These are phyloP conservation scores for Tinamus guttatus DNA, from an alignment of 2,113 vertebrate genomes.

Conservation along the genomic window DNA sequence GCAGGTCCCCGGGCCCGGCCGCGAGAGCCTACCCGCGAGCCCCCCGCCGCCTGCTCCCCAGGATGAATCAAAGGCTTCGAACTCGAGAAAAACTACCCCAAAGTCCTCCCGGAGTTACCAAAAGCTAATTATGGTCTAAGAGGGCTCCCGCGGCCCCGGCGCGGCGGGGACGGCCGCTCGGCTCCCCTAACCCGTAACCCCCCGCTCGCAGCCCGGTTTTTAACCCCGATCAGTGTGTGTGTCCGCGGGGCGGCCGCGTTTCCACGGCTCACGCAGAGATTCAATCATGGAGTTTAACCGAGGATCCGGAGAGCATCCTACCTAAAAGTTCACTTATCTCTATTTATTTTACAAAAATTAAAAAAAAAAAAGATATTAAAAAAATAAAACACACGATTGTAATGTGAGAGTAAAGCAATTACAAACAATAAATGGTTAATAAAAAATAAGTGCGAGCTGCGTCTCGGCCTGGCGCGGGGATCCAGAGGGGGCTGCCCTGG, in stretches of 20 bases:
- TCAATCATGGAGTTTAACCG: conserved; percentile 77
- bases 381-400: conserved; percentile 45
- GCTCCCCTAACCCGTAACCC: too few relatives aligned
- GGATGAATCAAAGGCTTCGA: conserved; percentile 43
- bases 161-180: neutral
- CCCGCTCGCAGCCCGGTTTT: too few relatives aligned
- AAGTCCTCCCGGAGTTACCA: neutral
- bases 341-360: conserved; percentile 81
- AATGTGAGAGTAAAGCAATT: conserved; percentile 62
- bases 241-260: neutral
- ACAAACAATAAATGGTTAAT: conserved; percentile 75
- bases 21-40: neutral
- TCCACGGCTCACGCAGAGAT: conserved; percentile 45
- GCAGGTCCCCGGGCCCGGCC: neutral
- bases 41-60: neutral
- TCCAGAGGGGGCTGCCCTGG: too few relatives aligned
- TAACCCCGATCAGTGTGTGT: too few relatives aligned
- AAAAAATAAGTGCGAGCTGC: conserved; percentile 59
- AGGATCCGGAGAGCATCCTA: conserved; percentile 53
- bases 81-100: neutral
- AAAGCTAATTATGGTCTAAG: conserved; percentile 35
- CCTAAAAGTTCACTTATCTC: conserved; percentile 69
- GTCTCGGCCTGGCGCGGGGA: neutral
- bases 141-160: neutral
- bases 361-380: conserved; percentile 33